A percentile compares a stretch with the other conserved stretches of the same genome.
phyloP scores from a whole-genome alignment of 1,140 invertebrate genomes.

The Bombus confusus region DNA sequence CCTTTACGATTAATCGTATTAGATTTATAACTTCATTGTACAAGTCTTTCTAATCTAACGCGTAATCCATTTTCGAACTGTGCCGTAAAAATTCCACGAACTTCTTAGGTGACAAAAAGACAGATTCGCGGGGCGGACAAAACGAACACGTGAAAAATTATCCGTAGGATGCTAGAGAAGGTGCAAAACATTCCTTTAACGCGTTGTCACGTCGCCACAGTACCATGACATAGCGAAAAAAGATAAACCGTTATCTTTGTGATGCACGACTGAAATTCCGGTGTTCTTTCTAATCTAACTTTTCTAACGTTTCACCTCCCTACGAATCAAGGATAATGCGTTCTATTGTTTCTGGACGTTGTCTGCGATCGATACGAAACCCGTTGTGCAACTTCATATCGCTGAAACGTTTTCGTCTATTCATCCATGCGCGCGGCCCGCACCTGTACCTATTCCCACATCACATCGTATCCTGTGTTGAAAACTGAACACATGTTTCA shows the following conservation, averaged over 20 bases:
- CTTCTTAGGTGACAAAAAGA: neutral
- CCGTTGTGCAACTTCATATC: constrained; percentile 16
- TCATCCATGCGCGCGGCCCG: neutral
- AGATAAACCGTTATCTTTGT: constrained; percentile 3
- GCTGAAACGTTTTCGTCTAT: neutral
- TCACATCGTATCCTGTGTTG: neutral
- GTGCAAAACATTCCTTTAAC: constrained; percentile 16
- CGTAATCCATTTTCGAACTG: neutral
- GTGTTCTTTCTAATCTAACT: neutral
- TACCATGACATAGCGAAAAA: neutral
- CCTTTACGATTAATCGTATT: neutral
- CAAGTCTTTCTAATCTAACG: neutral
- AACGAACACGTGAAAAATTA: neutral
- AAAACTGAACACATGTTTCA: neutral
- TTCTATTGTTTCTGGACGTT: constrained; percentile 33
- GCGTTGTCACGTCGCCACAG: neutral
- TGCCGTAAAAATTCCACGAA: neutral
- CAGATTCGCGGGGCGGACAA: neutral
- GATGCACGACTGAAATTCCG: constrained; percentile 17
- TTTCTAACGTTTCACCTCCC: neutral
- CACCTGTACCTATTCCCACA: neutral
- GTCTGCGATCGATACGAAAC: constrained; percentile 12
- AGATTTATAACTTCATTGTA: neutral
- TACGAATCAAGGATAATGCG: constrained; percentile 7
- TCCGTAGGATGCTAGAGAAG: neutral